Evolutionary conservation across 2,888 invertebrate genomes (phyloP), one percentile per base, ranked within the genome.

Genomic region (Drosophila mettleri): DNA sequence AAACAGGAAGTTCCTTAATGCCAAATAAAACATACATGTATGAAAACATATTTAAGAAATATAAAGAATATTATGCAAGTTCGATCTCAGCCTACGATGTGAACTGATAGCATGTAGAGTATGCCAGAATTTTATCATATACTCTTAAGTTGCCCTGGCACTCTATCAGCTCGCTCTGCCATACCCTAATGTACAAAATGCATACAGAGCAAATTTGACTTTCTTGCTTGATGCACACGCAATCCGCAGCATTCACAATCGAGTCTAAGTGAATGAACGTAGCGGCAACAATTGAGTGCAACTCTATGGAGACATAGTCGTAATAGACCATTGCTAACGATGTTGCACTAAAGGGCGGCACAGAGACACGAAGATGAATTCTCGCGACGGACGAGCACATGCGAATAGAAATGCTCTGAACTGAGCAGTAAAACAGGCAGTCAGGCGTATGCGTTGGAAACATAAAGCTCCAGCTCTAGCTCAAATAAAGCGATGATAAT

Each of bases 261-360:
- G 55, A 45, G 73, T 66, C 73, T 80, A 76, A 76, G 63, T 75
- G 63, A 72, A 74, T 62, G 65, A 62, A 46, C 53, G 45, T 53
- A 75, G 43, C 53, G 67, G 39, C 70, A 77, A 62, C 53, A 76
- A 61, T 69, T 78, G 67, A 69, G 61, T 68, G 78, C 75, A 73
- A 55, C 77, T 83, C 81, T 76, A 63, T 83, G 57, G 83, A 77
- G 76, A 83, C 80, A 65, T 59, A 80, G 67, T 86, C 74, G 80
- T 80, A 83, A 83, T 83, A 80, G 86, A 83, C 78, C 86, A 83
- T 80, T 74, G 80, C 74, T 83, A 86, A 83, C 84, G 86, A 83
- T 52, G 70, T 73, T 86, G 70, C 86, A 78, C 80, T 68, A 66
- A 78, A 61, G 67, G 49, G 59, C 62, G 22, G 29, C n/a, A 49